Percentiles rank a stretch among this genome's conserved stretches.
Conservation (phyloP, 2,888 invertebrate genomes). For the Agrenia bidenticulata region DNA sequence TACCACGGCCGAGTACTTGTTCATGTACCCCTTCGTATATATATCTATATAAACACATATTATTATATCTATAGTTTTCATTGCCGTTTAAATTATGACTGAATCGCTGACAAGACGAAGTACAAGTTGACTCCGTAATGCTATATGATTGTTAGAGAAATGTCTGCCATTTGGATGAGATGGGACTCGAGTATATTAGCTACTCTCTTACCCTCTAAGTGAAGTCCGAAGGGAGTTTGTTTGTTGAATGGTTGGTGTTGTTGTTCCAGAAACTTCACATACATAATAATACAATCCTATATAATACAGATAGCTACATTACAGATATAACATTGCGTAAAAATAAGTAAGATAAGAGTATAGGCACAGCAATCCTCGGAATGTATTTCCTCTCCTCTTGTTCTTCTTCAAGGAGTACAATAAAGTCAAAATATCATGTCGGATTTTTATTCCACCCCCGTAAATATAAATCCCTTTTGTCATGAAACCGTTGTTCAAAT, state of each 20-base stretch:
- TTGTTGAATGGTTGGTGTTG: background rate
- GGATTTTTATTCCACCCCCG: slow-evolving; percentile 17
- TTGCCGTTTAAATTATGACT: slow-evolving; percentile 9
- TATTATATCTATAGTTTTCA: no score
- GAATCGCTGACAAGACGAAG: slow-evolving; percentile 9
- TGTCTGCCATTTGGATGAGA: background rate
- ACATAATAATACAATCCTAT: background rate
- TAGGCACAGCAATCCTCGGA: background rate
- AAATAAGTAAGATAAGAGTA: background rate
- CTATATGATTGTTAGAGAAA: background rate
- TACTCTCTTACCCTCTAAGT: no score
- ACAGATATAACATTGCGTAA: background rate
- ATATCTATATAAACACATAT: no score
- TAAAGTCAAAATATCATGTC: slow-evolving; percentile 24
- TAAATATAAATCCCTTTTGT: slow-evolving; percentile 12
- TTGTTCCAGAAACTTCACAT: slow-evolving; percentile 1
- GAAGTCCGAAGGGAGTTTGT: no score
- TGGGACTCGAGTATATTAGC: no score
- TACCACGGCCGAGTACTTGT: no score
- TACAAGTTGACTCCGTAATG: slow-evolving; percentile 2
- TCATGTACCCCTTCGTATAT: no score
- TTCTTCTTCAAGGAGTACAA: slow-evolving; percentile 18
- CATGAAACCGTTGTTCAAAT: slow-evolving; percentile 5
- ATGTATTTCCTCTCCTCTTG: slow-evolving; percentile 15
- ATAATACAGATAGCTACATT: background rate